Conservation (phyloP, 2,888 invertebrate species). For the Vannuccia rotundouncinata region DNA sequence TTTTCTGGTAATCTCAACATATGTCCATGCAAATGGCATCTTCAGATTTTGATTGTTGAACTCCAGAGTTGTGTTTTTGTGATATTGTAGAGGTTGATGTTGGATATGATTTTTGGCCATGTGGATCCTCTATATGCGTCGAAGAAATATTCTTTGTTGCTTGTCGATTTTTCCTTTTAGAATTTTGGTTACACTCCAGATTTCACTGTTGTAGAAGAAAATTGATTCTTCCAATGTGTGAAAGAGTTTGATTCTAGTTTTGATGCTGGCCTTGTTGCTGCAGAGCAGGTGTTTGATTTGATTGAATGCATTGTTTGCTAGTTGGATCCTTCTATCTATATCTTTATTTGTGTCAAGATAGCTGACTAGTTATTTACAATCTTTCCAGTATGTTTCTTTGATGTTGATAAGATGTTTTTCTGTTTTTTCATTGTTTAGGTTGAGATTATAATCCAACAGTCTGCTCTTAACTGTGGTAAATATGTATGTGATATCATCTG, state of each 20-base stretch:
- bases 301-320: too few species aligned
- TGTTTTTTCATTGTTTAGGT: background rate
- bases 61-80: background rate
- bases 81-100: background rate
- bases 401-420: background rate
- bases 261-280: too few species aligned
- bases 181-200: background rate
- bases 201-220: background rate
- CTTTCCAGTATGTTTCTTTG: background rate
- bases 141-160: background rate
- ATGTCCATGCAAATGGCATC: background rate
- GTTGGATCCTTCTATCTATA: too few species aligned
- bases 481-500: background rate
- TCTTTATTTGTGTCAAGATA: background rate
- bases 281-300: too few species aligned
- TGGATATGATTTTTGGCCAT: background rate
- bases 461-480: background rate
- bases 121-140: background rate
- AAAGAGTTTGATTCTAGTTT: too few species aligned
- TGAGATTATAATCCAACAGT: background rate
- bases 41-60: background rate
- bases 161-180: background rate
- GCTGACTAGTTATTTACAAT: background rate
- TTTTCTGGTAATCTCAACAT: background rate
- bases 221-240: too few species aligned